phyloP scores from a whole-genome alignment of 2,888 invertebrate genomes.

The Ecdyonurus torrentis region DNA sequence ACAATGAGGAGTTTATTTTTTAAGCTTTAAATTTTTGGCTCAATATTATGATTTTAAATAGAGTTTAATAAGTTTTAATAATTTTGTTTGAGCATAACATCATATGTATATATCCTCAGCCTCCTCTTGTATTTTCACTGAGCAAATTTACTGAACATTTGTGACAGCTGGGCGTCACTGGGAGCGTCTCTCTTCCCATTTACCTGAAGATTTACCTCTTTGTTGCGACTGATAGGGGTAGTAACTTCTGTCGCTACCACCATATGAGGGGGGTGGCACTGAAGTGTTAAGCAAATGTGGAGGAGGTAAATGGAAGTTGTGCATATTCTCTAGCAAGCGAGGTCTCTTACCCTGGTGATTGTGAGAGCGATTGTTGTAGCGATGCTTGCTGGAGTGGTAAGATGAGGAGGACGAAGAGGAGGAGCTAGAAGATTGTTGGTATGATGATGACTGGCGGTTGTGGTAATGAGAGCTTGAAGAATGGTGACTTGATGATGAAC shows the following conservation, averaged over 20 bases:
- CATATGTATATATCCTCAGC: too few relatives aligned
- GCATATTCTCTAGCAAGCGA: conserved; percentile 6
- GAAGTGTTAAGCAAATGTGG: conserved; percentile 12
- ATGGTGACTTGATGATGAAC: not conserved
- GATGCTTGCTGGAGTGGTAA: not conserved
- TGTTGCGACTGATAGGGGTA: conserved; percentile 7
- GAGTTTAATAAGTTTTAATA: not conserved
- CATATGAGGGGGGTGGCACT: conserved; percentile 12
- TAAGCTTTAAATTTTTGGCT: not conserved
- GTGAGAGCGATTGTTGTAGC: conserved; percentile 4
- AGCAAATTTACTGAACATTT: not conserved
- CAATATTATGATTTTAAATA: not conserved
- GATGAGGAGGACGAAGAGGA: not conserved
- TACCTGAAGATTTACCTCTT: not conserved
- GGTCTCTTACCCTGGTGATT: conserved; percentile 3
- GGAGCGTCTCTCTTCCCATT: not conserved
- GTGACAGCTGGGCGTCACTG: not conserved
- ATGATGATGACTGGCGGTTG: not conserved
- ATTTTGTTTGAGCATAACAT: too few relatives aligned
- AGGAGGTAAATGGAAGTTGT: conserved; percentile 11
- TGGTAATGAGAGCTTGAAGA: not conserved
- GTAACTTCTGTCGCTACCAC: not conserved
- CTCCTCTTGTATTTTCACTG: not conserved
- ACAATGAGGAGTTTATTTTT: not conserved
- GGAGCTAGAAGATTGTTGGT: not conserved